Evolutionary conservation across 2,797 vertebrate species (phyloP).

Genomic region (Intellagama lesueurii): DNA sequence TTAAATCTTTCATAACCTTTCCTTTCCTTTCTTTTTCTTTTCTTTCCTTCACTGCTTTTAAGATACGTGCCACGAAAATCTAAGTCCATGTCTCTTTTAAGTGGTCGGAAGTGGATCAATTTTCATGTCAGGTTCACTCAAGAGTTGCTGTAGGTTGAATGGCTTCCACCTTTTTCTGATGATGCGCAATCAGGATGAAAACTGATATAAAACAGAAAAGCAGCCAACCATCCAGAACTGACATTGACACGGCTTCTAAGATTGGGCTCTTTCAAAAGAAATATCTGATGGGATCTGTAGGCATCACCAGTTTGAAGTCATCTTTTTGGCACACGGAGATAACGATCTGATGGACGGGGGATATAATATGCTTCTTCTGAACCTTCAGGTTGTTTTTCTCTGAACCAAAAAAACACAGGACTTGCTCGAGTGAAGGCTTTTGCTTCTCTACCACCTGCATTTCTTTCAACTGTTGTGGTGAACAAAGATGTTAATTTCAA

Average conservation of each 20-base stretch:
- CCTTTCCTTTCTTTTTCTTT: not conserved
- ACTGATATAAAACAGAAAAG: slow-evolving; percentile 10
- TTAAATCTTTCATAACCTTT: not conserved
- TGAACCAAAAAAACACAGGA: not conserved
- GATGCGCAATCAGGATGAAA: not conserved
- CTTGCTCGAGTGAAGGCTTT: not conserved
- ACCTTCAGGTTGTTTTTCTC: not conserved
- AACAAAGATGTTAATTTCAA: not conserved
- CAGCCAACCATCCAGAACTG: not conserved
- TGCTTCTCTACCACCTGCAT: not conserved
- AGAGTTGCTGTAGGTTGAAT: not conserved
- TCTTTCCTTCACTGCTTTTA: not conserved
- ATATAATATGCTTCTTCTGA: not conserved
- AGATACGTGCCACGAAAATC: not conserved
- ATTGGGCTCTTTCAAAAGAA: not conserved
- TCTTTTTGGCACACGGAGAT: not conserved
- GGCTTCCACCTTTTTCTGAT: slow-evolving; percentile 5
- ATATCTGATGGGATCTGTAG: not conserved
- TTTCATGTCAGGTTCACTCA: not conserved
- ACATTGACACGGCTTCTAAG: slow-evolving; percentile 6
- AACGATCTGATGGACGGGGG: not conserved
- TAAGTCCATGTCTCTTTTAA: slow-evolving; percentile 9
- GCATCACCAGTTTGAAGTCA: not conserved
- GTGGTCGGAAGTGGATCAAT: not conserved
- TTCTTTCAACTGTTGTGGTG: not conserved